Evolutionary conservation across 2,888 invertebrate genomes (phyloP).

Genomic region (Agrypnus murinus): DNA sequence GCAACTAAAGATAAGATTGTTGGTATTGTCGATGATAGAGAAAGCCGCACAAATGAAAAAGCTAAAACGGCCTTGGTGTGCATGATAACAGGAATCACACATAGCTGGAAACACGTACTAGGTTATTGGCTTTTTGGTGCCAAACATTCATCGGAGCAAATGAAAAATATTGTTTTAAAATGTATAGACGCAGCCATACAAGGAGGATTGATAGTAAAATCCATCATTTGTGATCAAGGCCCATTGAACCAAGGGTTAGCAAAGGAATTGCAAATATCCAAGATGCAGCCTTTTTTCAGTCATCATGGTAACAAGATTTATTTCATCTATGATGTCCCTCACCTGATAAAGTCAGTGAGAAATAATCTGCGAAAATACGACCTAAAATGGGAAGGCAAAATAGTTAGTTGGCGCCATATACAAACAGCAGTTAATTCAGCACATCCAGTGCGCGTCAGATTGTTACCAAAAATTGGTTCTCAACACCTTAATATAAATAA

Average conservation of each 20-base stretch:
- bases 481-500: conserved; percentile 28
- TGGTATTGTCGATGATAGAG: neutral
- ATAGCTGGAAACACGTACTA: too few species aligned
- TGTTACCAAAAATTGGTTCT: conserved; percentile 32
- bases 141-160: too few species aligned
- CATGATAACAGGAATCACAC: conserved; percentile 36
- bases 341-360: neutral
- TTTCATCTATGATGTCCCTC: conserved; percentile 10
- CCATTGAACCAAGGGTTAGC: conserved; percentile 27
- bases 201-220: conserved; percentile 37
- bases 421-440: neutral
- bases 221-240: conserved; percentile 39
- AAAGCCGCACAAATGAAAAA: conserved; percentile 38
- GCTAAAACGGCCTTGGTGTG: conserved; percentile 40
- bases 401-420: conserved; percentile 40
- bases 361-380: conserved; percentile 34
- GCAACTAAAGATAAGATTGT: conserved; percentile 34
- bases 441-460: conserved; percentile 23
- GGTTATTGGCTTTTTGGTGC: too few species aligned
- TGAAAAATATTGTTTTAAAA: conserved; percentile 31
- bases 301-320: neutral
- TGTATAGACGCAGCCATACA: conserved; percentile 27
- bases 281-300: neutral
- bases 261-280: conserved; percentile 5
- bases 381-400: conserved; percentile 18